phyloP scores from a whole-genome alignment of 2,888 invertebrate genomes.

The Nomada fabriciana region DNA sequence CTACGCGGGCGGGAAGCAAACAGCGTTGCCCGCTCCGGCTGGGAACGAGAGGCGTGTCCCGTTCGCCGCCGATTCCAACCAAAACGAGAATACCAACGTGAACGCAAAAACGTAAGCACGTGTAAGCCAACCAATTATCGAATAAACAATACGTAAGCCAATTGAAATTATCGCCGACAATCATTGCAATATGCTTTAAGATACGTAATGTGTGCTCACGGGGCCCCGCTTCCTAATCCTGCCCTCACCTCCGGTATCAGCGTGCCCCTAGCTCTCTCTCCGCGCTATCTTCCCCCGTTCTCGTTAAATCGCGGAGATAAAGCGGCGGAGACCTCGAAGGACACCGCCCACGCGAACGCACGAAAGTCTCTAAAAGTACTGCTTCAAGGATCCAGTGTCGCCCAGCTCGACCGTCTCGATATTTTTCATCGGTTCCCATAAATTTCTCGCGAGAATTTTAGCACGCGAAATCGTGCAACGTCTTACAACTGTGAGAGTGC shows the following conservation, averaged over 20 bases:
- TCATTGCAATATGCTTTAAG: slow-evolving; percentile 74
- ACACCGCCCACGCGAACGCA: slow-evolving; percentile 3
- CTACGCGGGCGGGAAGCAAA: slow-evolving; percentile 63
- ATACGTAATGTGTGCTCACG: slow-evolving; percentile 73
- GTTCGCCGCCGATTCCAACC: slow-evolving; percentile 64
- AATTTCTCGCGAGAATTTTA: slow-evolving; percentile 22
- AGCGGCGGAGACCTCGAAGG: neutral
- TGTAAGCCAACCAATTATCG: slow-evolving; percentile 63
- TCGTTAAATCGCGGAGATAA: neutral
- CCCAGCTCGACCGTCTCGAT: slow-evolving; percentile 7
- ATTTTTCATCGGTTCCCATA: slow-evolving; percentile 6
- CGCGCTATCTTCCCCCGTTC: neutral
- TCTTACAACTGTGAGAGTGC: no score
- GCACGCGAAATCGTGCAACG: neutral
- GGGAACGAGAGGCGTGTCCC: slow-evolving; percentile 69
- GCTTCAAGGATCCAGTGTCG: slow-evolving; percentile 21
- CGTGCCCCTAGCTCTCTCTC: neutral
- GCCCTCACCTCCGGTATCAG: slow-evolving; percentile 40
- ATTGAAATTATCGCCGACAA: slow-evolving; percentile 68
- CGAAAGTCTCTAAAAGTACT: slow-evolving; percentile 4
- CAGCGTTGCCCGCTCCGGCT: slow-evolving; percentile 35
- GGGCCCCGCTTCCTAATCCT: slow-evolving; percentile 67
- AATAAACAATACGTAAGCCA: neutral
- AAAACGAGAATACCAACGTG: slow-evolving; percentile 38
- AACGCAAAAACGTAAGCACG: slow-evolving; percentile 51